These are phyloP conservation scores for Malurus elegans DNA, from an alignment of 2,113 vertebrate species.

Conservation along the genomic window DNA sequence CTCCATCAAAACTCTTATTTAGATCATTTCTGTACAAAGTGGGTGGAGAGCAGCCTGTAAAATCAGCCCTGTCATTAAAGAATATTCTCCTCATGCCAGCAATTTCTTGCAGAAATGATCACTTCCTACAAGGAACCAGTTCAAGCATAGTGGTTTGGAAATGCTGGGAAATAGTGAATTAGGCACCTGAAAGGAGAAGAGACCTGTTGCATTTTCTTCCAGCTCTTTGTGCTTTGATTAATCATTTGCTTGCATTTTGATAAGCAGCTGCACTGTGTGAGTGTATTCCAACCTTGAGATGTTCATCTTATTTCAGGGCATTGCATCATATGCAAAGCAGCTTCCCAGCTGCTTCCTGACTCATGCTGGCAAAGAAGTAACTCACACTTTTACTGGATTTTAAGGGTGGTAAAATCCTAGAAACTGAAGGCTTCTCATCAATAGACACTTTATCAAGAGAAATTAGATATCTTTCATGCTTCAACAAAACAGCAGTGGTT, in stretches of 20 bases:
- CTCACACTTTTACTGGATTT: not conserved
- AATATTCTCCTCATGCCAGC: not conserved
- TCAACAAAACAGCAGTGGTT: not conserved
- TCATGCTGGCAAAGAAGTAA: not conserved
- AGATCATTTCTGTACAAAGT: not conserved
- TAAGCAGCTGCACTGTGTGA: not conserved
- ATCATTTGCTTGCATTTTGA: not conserved
- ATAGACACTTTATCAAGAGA: not conserved
- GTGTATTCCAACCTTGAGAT: not conserved
- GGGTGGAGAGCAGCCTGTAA: not conserved
- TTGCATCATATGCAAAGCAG: not conserved
- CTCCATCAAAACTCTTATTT: not conserved
- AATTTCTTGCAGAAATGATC: not conserved
- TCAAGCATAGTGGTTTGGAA: not conserved
- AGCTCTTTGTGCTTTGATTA: not conserved
- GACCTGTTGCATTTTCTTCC: not conserved
- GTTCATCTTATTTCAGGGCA: not conserved
- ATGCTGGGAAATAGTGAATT: not conserved
- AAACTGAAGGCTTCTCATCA: not conserved
- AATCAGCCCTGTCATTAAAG: not conserved
- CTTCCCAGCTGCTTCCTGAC: constrained; percentile 4
- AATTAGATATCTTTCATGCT: not conserved
- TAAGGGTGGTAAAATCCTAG: not conserved
- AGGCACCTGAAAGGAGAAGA: not conserved
- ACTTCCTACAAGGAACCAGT: not conserved